phyloP scores from a whole-genome alignment of 1,140 invertebrate genomes.

The Leptonema lineaticorne region DNA sequence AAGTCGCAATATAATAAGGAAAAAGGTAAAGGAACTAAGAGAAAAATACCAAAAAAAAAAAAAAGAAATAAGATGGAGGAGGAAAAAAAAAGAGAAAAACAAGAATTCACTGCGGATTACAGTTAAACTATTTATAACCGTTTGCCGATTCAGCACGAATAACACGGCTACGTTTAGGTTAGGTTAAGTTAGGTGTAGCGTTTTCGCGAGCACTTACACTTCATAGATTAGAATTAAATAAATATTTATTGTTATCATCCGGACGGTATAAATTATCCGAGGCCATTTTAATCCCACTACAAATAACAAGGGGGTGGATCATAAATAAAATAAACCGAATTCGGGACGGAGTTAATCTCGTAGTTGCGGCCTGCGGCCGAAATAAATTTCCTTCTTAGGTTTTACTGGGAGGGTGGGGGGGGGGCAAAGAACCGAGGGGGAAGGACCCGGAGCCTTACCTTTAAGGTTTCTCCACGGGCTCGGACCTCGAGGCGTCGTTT shows the following conservation, averaged over 20 bases:
- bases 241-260: constrained; percentile 38
- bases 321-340: constrained; percentile 43
- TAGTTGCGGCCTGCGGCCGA: constrained; percentile 31
- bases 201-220: not conserved
- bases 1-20: not conserved
- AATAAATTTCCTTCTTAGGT: constrained; percentile 33
- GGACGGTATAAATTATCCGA: constrained; percentile 35
- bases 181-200: not conserved
- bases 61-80: no score
- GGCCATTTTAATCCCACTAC: constrained; percentile 34
- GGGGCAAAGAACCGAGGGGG: no score
- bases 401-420: constrained; percentile 20
- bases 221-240: constrained; percentile 35
- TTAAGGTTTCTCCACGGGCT: not conserved
- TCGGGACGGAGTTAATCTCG: constrained; percentile 31
- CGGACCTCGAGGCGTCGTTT: constrained; percentile 17
- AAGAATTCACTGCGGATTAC: constrained; percentile 3
- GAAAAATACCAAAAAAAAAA: not conserved
- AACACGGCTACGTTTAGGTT: not conserved
- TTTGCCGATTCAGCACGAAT: not conserved
- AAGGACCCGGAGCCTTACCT: no score
- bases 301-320: constrained; percentile 34
- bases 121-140: constrained; percentile 11
- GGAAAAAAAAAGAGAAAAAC: no score
- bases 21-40: not conserved